Percentiles rank a stretch among this genome's conserved stretches.
phyloP scores from a whole-genome alignment of 2,113 vertebrate genomes.

The Cryptoleucopteryx plumbea region DNA sequence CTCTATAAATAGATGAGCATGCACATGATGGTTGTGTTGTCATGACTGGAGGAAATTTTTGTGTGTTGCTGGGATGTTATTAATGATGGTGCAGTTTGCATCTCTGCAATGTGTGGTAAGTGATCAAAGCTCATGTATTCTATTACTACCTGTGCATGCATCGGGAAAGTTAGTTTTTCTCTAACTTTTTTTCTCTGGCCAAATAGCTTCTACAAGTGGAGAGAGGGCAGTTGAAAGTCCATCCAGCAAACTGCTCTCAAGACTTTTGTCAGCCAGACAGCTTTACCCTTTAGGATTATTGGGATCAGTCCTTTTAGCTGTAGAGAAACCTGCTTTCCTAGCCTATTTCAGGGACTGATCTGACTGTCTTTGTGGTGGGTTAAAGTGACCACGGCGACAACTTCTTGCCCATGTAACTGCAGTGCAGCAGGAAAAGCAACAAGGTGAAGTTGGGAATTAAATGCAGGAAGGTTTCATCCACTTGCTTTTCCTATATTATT shows the following conservation, averaged over 20 bases:
- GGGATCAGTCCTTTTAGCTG: neutral
- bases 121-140: neutral
- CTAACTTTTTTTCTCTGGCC: neutral
- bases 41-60: neutral
- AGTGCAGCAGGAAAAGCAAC: neutral
- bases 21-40: neutral
- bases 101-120: neutral
- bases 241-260: neutral
- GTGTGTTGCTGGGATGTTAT: neutral
- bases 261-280: neutral
- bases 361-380: neutral
- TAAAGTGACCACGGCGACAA: neutral
- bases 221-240: neutral
- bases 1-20: neutral
- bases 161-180: neutral
- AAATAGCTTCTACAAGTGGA: neutral
- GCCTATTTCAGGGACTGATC: neutral
- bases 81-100: neutral
- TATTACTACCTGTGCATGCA: neutral
- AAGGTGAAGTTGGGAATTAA: neutral
- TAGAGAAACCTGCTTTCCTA: neutral
- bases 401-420: neutral
- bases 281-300: neutral
- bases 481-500: neutral
- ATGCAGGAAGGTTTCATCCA: neutral